phyloP scores from a whole-genome alignment of 1,140 invertebrate species.

The Microplitis demolitor region DNA sequence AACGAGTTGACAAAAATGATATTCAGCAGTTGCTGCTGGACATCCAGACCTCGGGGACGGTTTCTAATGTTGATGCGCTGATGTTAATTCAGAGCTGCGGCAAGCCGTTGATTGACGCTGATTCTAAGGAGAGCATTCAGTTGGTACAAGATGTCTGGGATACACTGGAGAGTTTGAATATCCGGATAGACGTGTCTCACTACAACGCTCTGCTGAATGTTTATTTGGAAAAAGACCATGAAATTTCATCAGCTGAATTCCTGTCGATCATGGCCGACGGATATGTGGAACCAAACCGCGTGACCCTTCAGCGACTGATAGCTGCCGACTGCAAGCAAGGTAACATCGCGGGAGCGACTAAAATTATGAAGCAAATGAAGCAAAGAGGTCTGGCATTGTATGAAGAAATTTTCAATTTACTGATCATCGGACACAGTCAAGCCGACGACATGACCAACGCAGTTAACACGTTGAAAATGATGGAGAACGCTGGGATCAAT shows the following conservation, averaged over 20 bases:
- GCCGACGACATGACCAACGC: slow-evolving; percentile 79
- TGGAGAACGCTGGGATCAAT: slow-evolving; percentile 76
- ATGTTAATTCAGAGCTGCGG: slow-evolving; percentile 30
- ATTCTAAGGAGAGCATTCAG: slow-evolving; percentile 6
- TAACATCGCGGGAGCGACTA: slow-evolving; percentile 80
- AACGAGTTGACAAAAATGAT: not conserved
- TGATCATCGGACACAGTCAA: slow-evolving; percentile 80
- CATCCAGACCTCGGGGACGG: slow-evolving; percentile 3
- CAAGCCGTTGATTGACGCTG: slow-evolving; percentile 11
- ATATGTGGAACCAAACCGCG: slow-evolving; percentile 76
- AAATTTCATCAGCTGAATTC: slow-evolving; percentile 78
- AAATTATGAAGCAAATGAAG: slow-evolving; percentile 81
- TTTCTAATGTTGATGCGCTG: slow-evolving; percentile 21
- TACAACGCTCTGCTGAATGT: slow-evolving; percentile 84
- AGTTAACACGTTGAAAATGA: slow-evolving; percentile 73
- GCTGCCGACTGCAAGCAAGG: slow-evolving; percentile 78
- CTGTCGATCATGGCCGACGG: slow-evolving; percentile 74
- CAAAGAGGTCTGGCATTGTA: slow-evolving; percentile 76
- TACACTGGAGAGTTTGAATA: slow-evolving; percentile 44
- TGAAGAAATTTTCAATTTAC: slow-evolving; percentile 79
- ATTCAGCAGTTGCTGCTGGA: not conserved
- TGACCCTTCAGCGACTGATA: slow-evolving; percentile 83
- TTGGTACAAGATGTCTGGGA: slow-evolving; percentile 29
- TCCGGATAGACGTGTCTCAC: slow-evolving; percentile 82
- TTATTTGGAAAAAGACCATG: slow-evolving; percentile 82